These are phyloP conservation scores for Plagodis dolabraria DNA, from an alignment of 2,888 invertebrate species.

Conservation along the genomic window DNA sequence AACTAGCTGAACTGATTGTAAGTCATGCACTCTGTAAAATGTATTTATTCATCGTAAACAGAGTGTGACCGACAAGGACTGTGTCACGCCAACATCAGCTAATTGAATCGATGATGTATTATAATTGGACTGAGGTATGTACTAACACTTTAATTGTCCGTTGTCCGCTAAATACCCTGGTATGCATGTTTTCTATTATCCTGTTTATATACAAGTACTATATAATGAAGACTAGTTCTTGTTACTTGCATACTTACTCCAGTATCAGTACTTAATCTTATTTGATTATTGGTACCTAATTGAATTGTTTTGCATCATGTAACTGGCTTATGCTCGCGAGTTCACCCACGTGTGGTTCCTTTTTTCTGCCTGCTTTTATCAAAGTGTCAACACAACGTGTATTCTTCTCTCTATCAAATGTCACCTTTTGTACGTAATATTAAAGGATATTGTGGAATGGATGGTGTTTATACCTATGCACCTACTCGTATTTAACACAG, in stretches of 20 bases:
- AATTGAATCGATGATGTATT: slow-evolving; percentile 51
- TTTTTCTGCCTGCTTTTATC: no score
- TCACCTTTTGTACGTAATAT: no score
- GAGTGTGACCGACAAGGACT: slow-evolving; percentile 28
- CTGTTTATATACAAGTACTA: slow-evolving; percentile 9
- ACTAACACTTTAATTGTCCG: slow-evolving; percentile 27
- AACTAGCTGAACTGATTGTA: slow-evolving; percentile 14
- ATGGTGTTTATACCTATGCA: no score
- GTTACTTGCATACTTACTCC: neutral
- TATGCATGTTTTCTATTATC: slow-evolving; percentile 19
- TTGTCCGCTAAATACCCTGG: slow-evolving; percentile 17
- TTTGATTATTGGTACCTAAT: no score
- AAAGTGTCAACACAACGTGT: no score
- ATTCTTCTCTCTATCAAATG: no score
- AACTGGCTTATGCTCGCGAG: no score
- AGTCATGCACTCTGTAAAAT: slow-evolving; percentile 29
- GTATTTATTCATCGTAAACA: slow-evolving; percentile 24
- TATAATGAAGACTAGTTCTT: neutral
- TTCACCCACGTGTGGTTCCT: no score
- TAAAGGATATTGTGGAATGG: no score
- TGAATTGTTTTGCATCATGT: no score
- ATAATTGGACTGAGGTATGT: slow-evolving; percentile 45
- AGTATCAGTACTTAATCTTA: neutral
- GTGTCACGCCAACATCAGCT: slow-evolving; percentile 42
- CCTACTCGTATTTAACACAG: no score